Evolutionary conservation across 1,140 invertebrate genomes (phyloP), one percentile per base, ranked within the genome.

Genomic region (Oncopeltus fasciatus): DNA sequence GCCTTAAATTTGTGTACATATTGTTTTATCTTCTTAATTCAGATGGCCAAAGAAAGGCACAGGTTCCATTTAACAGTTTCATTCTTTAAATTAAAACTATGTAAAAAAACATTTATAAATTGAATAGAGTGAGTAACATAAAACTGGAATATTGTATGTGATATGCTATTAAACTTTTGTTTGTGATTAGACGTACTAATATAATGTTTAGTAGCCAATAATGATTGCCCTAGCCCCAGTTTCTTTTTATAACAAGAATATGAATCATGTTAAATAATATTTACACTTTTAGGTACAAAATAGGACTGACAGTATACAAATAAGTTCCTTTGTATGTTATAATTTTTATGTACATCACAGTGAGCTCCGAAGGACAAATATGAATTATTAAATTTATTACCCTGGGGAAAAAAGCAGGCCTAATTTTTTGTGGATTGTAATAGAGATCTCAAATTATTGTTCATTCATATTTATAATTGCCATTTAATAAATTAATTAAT

Each of bases 221-320:
- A 38, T 38, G 31, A 38, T 8, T 38, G 31, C 51, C 57, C 57
- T 43, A 20, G 31, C 57, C 57, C 38, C 57, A 59, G 21, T 59
- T 26, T 59, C 38, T 59, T 38, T 38, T 43, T 43, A 59, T 16
- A 28, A 59, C 49, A 53, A 14, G 24, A 53, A 53, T 53, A 38
- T 38, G 31, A 38, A 38, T 38, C 31, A 53, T 57, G 33, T 57
- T 57, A 57, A 57, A 8, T 33, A 57, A 57, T 29, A 38, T 33
- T 38, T 33, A 57, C 28, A 38, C 33, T 47, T 60, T 58, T 60
- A 60, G 59, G 46, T 60, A 60, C 59, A 60, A 60, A 60, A 60
- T 60, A 60, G 59, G 59, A 60, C 59, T 60, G 59, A 60, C 59
- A 47, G 59, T 60, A 60, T 49, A 49, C n/a, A 51, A 60, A 60